These are phyloP conservation scores for Meandrusa payeni DNA, from an alignment of 2,888 invertebrate genomes.

Conservation along the genomic window DNA sequence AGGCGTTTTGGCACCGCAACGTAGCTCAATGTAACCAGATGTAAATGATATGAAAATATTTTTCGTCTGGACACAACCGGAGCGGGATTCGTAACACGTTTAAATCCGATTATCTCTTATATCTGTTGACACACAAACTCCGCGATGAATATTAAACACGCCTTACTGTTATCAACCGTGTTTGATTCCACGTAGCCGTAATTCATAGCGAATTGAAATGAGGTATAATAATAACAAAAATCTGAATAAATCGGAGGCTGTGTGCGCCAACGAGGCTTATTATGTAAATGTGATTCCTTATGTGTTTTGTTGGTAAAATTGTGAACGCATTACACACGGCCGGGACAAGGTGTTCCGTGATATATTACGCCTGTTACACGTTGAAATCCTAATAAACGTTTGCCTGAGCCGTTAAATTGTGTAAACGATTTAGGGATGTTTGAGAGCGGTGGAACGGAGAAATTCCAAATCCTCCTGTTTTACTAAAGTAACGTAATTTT, in stretches of 20 bases:
- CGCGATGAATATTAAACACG: constrained; percentile 48
- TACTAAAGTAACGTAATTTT: not conserved
- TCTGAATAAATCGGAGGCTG: constrained; percentile 54
- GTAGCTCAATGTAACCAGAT: not conserved
- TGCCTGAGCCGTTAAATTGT: constrained; percentile 13
- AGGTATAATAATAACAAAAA: constrained; percentile 68
- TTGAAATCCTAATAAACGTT: constrained; percentile 16
- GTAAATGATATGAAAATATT: constrained; percentile 13
- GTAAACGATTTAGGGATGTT: constrained; percentile 17
- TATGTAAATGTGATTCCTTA: constrained; percentile 67
- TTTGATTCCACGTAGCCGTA: constrained; percentile 48
- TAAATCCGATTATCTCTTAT: constrained; percentile 31
- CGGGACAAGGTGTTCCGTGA: constrained; percentile 25
- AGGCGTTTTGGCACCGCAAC: constrained; percentile 12
- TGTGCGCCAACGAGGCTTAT: constrained; percentile 56
- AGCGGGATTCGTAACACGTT: constrained; percentile 20
- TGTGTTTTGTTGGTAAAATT: constrained; percentile 66
- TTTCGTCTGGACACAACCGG: constrained; percentile 3
- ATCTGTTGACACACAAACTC: constrained; percentile 39
- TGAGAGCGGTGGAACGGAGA: constrained; percentile 1
- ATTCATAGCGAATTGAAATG: constrained; percentile 51
- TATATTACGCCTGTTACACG: constrained; percentile 19
- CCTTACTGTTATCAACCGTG: constrained; percentile 49
- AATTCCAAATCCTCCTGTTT: constrained; percentile 2
- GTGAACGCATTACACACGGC: constrained; percentile 36